Percentiles rank a stretch among this genome's conserved stretches.
Evolutionary conservation across 2,888 invertebrate genomes (phyloP).

Genomic region (Ennomos erosarius): DNA sequence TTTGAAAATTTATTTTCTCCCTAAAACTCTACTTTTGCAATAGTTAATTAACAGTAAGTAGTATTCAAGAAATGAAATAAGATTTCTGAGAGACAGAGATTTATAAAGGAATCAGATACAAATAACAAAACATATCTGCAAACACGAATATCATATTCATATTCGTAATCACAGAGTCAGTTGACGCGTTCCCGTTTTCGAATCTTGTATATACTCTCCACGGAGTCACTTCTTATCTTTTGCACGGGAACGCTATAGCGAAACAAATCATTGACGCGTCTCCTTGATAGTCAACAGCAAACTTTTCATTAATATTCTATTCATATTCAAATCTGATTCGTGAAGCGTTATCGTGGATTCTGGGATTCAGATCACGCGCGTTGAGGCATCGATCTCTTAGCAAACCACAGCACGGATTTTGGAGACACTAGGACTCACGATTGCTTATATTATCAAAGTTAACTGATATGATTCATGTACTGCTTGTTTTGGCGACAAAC

Average conservation of each 20-base stretch:
- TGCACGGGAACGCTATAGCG: slow-evolving; percentile 25
- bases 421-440: slow-evolving; percentile 69
- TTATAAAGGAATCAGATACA: slow-evolving; percentile 23
- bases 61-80: slow-evolving; percentile 16
- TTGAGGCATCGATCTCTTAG: slow-evolving; percentile 52
- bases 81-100: slow-evolving; percentile 29
- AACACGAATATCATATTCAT: slow-evolving; percentile 8
- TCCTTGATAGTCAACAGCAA: slow-evolving; percentile 61
- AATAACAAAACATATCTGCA: slow-evolving; percentile 5
- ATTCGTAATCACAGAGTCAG: slow-evolving; percentile 9
- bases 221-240: slow-evolving; percentile 20
- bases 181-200: slow-evolving; percentile 4
- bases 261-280: slow-evolving; percentile 57
- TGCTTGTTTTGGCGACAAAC: slow-evolving; percentile 42
- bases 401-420: slow-evolving; percentile 59
- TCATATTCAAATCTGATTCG: slow-evolving; percentile 81
- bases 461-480: slow-evolving; percentile 46
- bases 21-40: slow-evolving; percentile 46
- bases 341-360: slow-evolving; percentile 67
- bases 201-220: slow-evolving; percentile 17
- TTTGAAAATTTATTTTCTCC: slow-evolving; percentile 58
- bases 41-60: slow-evolving; percentile 47
- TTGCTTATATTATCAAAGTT: slow-evolving; percentile 72
- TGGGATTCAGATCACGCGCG: slow-evolving; percentile 72
- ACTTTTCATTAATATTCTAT: slow-evolving; percentile 81